Evolutionary conservation across 2,113 vertebrate species (phyloP).

Genomic region (Ovis canadensis): DNA sequence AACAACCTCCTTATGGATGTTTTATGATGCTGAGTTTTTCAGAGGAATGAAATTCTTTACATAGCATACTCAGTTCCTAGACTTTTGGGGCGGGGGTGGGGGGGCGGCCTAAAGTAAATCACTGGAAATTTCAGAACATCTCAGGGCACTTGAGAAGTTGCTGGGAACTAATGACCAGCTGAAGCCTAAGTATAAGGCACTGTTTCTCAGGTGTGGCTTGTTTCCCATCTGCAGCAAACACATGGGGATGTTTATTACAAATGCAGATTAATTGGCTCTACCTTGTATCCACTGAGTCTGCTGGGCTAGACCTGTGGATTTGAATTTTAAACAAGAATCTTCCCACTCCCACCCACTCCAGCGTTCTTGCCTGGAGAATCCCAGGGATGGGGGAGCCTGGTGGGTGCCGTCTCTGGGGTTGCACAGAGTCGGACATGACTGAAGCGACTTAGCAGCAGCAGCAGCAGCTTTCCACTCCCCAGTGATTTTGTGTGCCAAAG

Average conservation of each 20-base stretch:
- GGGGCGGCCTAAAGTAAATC: not conserved
- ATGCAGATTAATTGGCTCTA: not conserved
- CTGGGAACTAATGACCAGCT: not conserved
- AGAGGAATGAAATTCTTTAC: not conserved
- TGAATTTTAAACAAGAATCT: not conserved
- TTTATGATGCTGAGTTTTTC: not conserved
- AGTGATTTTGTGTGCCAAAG: not conserved
- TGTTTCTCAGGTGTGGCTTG: not conserved
- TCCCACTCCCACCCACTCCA: not conserved
- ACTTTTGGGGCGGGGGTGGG: not conserved
- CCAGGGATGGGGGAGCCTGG: not conserved
- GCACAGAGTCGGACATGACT: accelerated
- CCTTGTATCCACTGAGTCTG: not conserved
- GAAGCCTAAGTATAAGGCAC: not conserved
- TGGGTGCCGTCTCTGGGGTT: not conserved
- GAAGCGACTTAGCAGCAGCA: not conserved
- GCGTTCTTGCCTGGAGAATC: not conserved
- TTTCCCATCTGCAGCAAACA: not conserved
- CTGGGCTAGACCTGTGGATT: not conserved
- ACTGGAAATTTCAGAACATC: not conserved
- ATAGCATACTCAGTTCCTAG: not conserved
- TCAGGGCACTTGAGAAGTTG: not conserved
- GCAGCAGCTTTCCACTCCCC: not conserved
- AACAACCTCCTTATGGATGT: not conserved
- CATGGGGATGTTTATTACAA: not conserved